These are phyloP conservation scores for Anthopleura sola DNA, from an alignment of 64 coral and sea anemone species.

Conservation along the genomic window DNA sequence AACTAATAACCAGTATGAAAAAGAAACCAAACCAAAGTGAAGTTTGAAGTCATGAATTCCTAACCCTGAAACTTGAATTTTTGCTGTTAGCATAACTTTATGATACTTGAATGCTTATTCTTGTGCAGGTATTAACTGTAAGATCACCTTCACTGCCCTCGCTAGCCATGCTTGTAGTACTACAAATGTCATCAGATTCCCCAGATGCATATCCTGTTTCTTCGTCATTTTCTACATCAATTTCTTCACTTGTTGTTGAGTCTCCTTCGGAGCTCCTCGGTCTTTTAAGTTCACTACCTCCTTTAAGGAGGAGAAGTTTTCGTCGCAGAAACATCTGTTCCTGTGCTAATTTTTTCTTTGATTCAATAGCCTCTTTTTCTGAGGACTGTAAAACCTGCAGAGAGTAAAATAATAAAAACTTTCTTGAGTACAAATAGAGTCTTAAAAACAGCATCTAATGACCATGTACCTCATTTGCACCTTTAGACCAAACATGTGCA, in stretches of 20 bases:
- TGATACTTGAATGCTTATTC: slow-evolving; percentile 21
- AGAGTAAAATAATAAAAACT: not conserved
- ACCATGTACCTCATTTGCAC: not conserved
- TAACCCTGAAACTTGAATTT: not conserved
- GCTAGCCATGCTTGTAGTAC: slow-evolving; percentile 42
- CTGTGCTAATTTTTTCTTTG: slow-evolving; percentile 48
- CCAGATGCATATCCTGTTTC: slow-evolving; percentile 73
- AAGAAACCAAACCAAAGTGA: not conserved
- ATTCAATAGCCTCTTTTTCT: slow-evolving; percentile 67
- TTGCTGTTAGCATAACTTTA: not conserved
- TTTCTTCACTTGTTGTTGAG: slow-evolving; percentile 54
- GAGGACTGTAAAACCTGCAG: slow-evolving; percentile 53
- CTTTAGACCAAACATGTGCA: not conserved
- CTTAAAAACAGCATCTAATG: not conserved
- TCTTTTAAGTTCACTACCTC: slow-evolving; percentile 41
- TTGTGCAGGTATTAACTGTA: slow-evolving; percentile 53
- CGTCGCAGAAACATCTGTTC: slow-evolving; percentile 35
- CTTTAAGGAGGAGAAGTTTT: slow-evolving; percentile 50
- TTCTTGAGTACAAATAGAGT: not conserved
- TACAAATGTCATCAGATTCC: slow-evolving; percentile 71
- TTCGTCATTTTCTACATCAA: slow-evolving; percentile 74
- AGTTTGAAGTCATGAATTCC: not conserved
- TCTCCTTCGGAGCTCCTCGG: slow-evolving; percentile 61
- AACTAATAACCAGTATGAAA: not conserved
- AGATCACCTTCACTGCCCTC: slow-evolving; percentile 68